A percentile compares a stretch with the other conserved stretches of the same genome.
These are phyloP conservation scores for Megalops atlanticus DNA, from an alignment of 2,113 vertebrate species.

Conservation along the genomic window DNA sequence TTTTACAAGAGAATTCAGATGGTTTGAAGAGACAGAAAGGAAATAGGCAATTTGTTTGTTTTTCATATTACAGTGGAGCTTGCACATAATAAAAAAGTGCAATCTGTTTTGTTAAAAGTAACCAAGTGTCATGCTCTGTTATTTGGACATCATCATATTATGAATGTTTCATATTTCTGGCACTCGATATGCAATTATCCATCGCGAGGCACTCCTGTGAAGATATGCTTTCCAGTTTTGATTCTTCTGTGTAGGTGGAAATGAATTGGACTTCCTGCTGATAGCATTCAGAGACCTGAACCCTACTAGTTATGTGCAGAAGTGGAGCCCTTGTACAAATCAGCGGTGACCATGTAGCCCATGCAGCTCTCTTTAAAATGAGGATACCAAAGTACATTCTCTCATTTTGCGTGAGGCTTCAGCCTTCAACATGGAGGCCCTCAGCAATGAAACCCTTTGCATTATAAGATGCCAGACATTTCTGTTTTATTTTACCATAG, in stretches of 20 bases:
- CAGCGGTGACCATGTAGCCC: background rate
- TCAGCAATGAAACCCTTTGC: background rate
- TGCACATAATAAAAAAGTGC: no score
- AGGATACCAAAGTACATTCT: no score
- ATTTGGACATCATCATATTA: no score
- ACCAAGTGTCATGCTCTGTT: no score
- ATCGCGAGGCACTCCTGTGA: background rate
- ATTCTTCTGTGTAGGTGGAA: background rate
- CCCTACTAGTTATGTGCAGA: background rate
- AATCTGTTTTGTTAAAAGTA: no score
- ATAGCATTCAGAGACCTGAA: background rate
- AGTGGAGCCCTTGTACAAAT: background rate
- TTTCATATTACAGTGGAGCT: no score
- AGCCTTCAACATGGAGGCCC: no score
- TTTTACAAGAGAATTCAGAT: no score
- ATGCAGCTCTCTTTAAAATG: background rate
- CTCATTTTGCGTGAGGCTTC: background rate
- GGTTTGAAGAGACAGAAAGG: no score
- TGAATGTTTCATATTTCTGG: background rate
- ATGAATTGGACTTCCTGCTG: background rate
- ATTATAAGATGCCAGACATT: background rate
- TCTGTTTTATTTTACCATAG: background rate
- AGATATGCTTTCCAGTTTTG: background rate
- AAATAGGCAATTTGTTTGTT: no score
- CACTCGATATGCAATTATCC: conserved; percentile 13